Evolutionary conservation across 2,888 invertebrate genomes (phyloP).

Genomic region (Hirudinaria manillensis): DNA sequence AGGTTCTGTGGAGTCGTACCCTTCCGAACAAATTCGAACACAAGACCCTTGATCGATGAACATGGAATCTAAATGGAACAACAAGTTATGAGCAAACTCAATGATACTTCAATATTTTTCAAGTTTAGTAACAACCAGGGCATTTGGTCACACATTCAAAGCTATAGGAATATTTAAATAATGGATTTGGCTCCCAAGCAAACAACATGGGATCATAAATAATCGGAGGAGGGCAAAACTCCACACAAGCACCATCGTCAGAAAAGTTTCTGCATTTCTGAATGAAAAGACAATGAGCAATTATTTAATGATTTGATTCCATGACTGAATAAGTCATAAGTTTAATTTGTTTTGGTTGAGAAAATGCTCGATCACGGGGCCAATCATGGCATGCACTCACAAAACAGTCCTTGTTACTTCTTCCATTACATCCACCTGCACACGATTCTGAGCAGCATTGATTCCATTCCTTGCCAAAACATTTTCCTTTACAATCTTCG

Average conservation of each 20-base stretch:
- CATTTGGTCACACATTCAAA: constrained; percentile 93
- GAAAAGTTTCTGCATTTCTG: constrained; percentile 88
- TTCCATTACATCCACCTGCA: constrained; percentile 91
- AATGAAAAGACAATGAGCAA: neutral
- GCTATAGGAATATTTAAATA: constrained; percentile 90
- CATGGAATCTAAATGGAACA: constrained; percentile 26
- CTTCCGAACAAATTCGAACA: constrained; percentile 69
- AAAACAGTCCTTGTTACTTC: constrained; percentile 85
- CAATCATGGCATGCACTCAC: constrained; percentile 54
- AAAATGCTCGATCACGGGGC: too few species aligned
- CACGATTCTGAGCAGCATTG: constrained; percentile 87
- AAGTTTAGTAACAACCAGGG: constrained; percentile 55
- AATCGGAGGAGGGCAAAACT: constrained; percentile 89
- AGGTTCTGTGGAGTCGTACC: constrained; percentile 30
- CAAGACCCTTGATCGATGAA: constrained; percentile 88
- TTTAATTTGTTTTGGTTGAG: neutral
- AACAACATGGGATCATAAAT: constrained; percentile 84
- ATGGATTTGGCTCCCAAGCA: constrained; percentile 83
- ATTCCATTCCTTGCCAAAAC: constrained; percentile 82
- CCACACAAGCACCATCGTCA: constrained; percentile 92
- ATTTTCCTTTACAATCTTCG: constrained; percentile 86
- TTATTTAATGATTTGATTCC: neutral
- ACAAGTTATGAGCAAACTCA: neutral
- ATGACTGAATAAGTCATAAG: neutral
- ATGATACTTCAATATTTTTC: neutral